phyloP scores from a whole-genome alignment of 2,113 vertebrate genomes.

The Rhabdomys dilectus region DNA sequence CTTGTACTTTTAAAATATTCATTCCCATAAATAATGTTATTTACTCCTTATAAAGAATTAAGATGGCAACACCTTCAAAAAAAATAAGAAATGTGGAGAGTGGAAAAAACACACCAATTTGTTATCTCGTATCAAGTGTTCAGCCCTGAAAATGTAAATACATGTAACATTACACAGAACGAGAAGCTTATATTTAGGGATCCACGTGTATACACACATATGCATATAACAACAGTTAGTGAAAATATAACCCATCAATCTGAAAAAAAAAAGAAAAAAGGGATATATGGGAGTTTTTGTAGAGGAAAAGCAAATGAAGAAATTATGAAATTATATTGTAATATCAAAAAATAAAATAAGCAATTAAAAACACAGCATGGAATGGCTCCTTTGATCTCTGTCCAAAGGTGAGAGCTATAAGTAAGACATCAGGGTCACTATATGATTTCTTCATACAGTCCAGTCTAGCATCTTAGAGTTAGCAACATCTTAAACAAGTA shows the following conservation, averaged over 20 bases:
- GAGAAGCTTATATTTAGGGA: not conserved
- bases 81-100: not conserved
- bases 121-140: not conserved
- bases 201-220: not conserved
- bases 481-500: not conserved
- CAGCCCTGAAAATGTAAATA: not conserved
- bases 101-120: not conserved
- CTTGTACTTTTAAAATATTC: not conserved
- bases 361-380: not conserved
- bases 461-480: not conserved
- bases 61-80: not conserved
- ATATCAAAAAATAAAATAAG: not conserved
- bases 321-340: not conserved
- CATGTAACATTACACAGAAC: not conserved
- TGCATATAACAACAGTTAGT: not conserved
- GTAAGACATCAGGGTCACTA: not conserved
- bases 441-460: not conserved
- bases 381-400: not conserved
- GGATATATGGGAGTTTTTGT: not conserved
- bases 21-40: not conserved
- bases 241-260: not conserved
- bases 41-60: not conserved
- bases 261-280: not conserved
- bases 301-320: not conserved
- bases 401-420: not conserved